Evolutionary conservation across 2,888 invertebrate species (phyloP).

Genomic region (Callyntrura sp.): DNA sequence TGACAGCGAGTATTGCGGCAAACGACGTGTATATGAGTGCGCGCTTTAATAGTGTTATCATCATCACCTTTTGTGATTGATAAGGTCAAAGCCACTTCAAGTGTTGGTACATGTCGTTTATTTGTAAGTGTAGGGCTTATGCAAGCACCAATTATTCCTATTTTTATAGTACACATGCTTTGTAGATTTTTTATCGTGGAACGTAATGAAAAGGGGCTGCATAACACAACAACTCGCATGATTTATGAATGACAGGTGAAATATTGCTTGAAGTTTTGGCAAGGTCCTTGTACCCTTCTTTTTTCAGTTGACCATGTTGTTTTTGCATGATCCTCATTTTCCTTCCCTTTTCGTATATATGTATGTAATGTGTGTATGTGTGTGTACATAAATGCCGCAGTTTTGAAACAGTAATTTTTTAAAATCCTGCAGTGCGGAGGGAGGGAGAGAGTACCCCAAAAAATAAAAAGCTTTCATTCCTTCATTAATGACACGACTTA

Average conservation of each 20-base stretch:
- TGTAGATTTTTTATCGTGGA: too few relatives aligned
- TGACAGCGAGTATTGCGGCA: not conserved
- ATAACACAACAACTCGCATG: constrained; percentile 26
- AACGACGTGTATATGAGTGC: too few relatives aligned
- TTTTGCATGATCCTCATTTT: constrained; percentile 26
- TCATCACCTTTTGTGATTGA: constrained; percentile 34
- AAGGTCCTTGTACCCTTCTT: constrained; percentile 75
- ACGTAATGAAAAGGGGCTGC: not conserved
- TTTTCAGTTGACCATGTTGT: not conserved
- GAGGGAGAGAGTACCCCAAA: not conserved
- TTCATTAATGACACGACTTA: constrained; percentile 57
- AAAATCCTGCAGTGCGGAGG: not conserved
- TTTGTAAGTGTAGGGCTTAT: not conserved
- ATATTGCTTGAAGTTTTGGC: constrained; percentile 34
- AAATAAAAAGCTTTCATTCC: constrained; percentile 30
- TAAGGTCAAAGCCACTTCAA: constrained; percentile 69
- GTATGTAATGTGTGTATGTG: too few relatives aligned
- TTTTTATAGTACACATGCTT: not conserved
- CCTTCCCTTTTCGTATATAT: constrained; percentile 46
- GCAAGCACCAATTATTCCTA: constrained; percentile 39
- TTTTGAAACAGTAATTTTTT: not conserved
- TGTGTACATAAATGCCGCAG: not conserved
- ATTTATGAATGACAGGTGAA: constrained; percentile 76
- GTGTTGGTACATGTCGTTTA: constrained; percentile 24
- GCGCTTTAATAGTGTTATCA: not conserved